Evolutionary conservation across 2,888 invertebrate species (phyloP).

Genomic region (Andrena bicolor): DNA sequence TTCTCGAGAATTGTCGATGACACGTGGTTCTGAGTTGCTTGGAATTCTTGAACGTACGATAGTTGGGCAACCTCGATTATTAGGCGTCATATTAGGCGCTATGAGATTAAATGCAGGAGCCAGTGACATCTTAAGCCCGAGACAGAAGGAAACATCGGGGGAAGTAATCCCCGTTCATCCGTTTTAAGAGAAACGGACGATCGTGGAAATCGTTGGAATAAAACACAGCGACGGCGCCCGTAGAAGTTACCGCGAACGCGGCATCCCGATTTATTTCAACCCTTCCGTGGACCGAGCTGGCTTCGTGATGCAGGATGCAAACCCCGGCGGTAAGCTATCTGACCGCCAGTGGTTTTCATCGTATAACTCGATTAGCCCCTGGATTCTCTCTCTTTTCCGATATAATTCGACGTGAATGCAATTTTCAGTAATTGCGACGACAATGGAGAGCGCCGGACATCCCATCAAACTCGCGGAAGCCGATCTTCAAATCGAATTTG

Average conservation of each 20-base stretch:
- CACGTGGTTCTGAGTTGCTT: no score
- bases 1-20: no score
- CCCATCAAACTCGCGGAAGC: constrained; percentile 63
- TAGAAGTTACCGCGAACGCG: constrained; percentile 67
- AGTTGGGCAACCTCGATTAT: no score
- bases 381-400: constrained; percentile 76
- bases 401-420: constrained; percentile 80
- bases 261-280: constrained; percentile 78
- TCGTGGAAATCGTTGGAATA: background rate
- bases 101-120: no score
- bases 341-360: constrained; percentile 83
- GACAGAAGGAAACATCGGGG: background rate
- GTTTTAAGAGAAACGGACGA: background rate
- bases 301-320: constrained; percentile 76
- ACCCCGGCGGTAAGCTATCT: constrained; percentile 79
- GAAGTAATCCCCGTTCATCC: background rate
- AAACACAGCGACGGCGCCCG: background rate
- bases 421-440: constrained; percentile 81
- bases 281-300: constrained; percentile 68
- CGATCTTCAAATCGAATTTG: constrained; percentile 71
- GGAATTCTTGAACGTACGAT: no score
- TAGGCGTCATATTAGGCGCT: no score
- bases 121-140: background rate
- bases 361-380: constrained; percentile 82
- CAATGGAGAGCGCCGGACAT: constrained; percentile 66